Base-by-base conservation (phyloP, 2,888 invertebrate genomes). In the Drosophila mimetica region DNA sequence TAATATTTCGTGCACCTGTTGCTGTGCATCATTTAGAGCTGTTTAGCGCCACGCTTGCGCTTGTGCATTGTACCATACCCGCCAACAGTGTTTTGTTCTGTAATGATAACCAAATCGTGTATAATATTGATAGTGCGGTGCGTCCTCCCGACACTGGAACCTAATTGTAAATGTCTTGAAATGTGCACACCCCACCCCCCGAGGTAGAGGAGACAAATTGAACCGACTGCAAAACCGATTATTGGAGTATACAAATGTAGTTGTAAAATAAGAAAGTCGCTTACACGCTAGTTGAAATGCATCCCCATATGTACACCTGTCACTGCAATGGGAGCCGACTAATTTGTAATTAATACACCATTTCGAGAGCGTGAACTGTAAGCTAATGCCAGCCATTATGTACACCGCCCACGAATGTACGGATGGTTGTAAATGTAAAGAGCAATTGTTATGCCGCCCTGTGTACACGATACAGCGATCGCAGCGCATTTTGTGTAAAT, bases 101-200 rank as follows among this genome's bases (percentile, higher is more conserved):
- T 86, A 77, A 86, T 84, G 76, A 86, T 87, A 89, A 87, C 89
- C 86, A 87, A 87, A 89, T 87, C 86, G 86, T 87, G 87, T 79
- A 88, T 77, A 88, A 86, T 76, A 65, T 50, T 58, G 46, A 71
- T 60, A 70, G 63, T 66, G 66, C 63, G 60, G 58, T 60, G 69
- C 58, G 57, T 72, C 72, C 57, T 61, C 55, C 61, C 46, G 47
- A 32, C 63, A 70, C 60, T 47, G 16, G 34, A 73, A 44, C 66
- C 58, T 77, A 63, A 59, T 57, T 81, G 78, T 77, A 71, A 86
- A 71, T 73, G 86, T 59, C 64, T 79, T 73, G 42, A 61, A 74
- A 44, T 60, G 77, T 81, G 67, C 55, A 36, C 36, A 34, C 6
- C 14, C 13, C 13, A 25, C n/a, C 14, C 14, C 44, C 44, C 51